Conservation (phyloP, 2,888 invertebrate species). For the Phytoseiulus persimilis region DNA sequence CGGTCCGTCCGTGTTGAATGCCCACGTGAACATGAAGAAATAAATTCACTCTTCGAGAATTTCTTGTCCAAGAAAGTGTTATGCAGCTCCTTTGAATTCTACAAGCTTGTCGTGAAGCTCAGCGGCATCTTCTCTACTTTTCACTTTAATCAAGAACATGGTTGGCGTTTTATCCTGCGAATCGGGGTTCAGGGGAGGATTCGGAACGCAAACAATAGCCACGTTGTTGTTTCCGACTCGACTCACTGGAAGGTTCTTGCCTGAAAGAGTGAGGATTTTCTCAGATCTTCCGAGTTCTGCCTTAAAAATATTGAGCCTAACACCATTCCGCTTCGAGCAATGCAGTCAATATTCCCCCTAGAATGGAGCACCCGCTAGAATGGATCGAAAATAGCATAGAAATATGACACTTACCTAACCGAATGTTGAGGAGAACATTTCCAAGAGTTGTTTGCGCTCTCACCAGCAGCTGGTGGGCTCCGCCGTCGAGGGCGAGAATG, state of each 20-base stretch:
- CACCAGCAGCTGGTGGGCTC: conserved; percentile 31
- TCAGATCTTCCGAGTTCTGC: not conserved
- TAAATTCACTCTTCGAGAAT: not conserved
- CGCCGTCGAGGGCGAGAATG: conserved; percentile 6
- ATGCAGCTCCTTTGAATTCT: conserved; percentile 6
- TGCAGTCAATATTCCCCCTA: no score
- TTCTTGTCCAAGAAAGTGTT: not conserved
- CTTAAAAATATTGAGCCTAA: no score
- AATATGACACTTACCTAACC: not conserved
- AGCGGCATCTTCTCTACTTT: conserved; percentile 9
- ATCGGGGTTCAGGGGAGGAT: conserved; percentile 5
- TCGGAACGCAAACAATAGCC: conserved; percentile 21
- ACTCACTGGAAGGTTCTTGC: conserved; percentile 12
- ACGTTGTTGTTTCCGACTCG: not conserved
- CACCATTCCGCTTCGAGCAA: no score
- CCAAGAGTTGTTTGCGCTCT: conserved; percentile 23
- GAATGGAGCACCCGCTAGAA: no score
- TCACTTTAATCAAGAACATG: conserved; percentile 34
- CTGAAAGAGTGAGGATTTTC: not conserved
- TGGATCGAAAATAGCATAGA: no score
- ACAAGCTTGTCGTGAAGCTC: conserved; percentile 23
- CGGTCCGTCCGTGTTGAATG: not conserved
- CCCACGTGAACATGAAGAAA: not conserved
- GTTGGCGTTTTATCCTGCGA: not conserved
- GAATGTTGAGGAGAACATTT: conserved; percentile 26